Evolutionary conservation across 2,888 invertebrate genomes (phyloP), one percentile per base, ranked within the genome.

Genomic region (Hypselothyrea guttata): DNA sequence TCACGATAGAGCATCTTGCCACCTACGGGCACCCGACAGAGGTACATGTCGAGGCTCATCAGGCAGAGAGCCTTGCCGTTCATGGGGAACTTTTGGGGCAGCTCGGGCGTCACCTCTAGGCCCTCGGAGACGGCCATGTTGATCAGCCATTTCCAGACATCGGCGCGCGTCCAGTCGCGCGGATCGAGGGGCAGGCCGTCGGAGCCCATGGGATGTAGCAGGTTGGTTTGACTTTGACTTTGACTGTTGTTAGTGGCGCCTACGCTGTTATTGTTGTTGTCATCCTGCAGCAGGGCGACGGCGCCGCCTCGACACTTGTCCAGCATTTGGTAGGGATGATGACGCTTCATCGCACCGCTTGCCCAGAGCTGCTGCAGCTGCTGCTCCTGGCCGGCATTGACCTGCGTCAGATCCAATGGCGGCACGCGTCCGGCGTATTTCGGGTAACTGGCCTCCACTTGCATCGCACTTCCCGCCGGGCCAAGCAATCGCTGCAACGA

Each of bases 41-140:
- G 91, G 89, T 94, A 95, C 95, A 95, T 95, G 47, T 93, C 93
- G 8, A 92, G 91, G n/a, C 92, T 92, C 95, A 95, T 95, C 49
- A 95, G 91, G 70, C 95, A 95, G 4, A 95, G 90, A 0, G 94
- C 95, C 88, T 95, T 95, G 44, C 95, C 95, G 89, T 95, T 95
- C 95, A 95, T 95, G 0, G 93, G 92, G 89, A 95, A 95, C 66
- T 95, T 91, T 49, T 90, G 88, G 8, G 89, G 87, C 62, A 90
- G 61, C 52, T 90, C 89, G 38, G 89, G 88, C 51, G 88, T 88
- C 37, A 88, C 87, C 48, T 89, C 89, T 1, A 90, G 75, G 8
- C 89, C 88, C 65, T 92, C 92, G 0, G 91, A 88, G 1, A 91
- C 91, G 22, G 93, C 91, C 86, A 94, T 93, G 65, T 90, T 89